Percentiles rank a stretch among this genome's conserved stretches.
phyloP scores from a whole-genome alignment of 2,113 vertebrate species.

The Mesocricetus auratus region DNA sequence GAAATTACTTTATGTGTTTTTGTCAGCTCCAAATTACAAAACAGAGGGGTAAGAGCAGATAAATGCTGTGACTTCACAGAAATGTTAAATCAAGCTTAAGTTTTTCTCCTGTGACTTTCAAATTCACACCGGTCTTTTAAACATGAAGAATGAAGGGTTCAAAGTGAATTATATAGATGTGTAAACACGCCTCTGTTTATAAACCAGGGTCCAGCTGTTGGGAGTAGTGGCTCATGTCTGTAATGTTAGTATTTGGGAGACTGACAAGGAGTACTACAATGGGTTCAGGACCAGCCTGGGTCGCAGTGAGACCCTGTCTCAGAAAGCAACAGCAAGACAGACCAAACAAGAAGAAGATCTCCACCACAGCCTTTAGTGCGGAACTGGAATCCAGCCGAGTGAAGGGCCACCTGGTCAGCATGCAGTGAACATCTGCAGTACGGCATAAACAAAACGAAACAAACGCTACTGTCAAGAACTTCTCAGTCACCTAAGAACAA shows the following conservation, averaged over 20 bases:
- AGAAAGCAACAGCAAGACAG: background rate
- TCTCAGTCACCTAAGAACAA: background rate
- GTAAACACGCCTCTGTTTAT: background rate
- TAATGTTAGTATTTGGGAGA: background rate
- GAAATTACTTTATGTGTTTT: conserved; percentile 11
- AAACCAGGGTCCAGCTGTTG: background rate
- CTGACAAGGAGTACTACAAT: background rate
- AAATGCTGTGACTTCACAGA: conserved; percentile 27
- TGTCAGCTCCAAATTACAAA: conserved; percentile 13
- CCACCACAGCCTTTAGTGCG: background rate
- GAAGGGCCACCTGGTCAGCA: background rate
- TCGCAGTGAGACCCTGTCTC: background rate
- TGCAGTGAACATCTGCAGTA: no score
- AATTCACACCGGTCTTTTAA: background rate
- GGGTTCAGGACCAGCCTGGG: no score
- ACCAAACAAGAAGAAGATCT: background rate
- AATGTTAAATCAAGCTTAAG: conserved; percentile 13
- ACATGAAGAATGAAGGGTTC: background rate
- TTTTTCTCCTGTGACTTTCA: conserved; percentile 17
- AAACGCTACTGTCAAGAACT: background rate
- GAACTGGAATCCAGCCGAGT: background rate
- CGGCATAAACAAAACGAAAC: background rate
- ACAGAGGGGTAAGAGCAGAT: background rate
- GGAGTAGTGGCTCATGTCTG: background rate
- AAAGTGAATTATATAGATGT: background rate